Evolutionary conservation across 1,140 invertebrate species (phyloP).

Genomic region (Archegozetes longisetosus): DNA sequence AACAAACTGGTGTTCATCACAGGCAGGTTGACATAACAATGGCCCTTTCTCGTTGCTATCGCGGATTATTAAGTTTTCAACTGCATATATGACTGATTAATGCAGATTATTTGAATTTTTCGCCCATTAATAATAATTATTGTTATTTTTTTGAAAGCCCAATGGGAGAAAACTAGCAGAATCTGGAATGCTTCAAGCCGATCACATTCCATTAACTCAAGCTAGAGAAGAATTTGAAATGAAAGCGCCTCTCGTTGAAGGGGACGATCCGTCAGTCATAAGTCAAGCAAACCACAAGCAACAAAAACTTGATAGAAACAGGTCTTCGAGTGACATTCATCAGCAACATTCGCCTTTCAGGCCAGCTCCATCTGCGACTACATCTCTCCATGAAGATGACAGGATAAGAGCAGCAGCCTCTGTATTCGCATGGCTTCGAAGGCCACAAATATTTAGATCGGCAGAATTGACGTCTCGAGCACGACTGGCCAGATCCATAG

Average conservation of each 20-base stretch:
- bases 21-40: neutral
- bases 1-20: too few species aligned
- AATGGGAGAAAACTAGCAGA: conserved; percentile 9
- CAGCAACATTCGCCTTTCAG: neutral
- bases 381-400: neutral
- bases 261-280: conserved; percentile 4
- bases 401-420: conserved; percentile 9
- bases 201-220: neutral
- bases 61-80: too few species aligned
- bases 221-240: conserved; percentile 4
- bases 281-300: conserved; percentile 12
- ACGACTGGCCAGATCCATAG: conserved; percentile 56
- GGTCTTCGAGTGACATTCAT: neutral
- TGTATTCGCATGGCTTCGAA: conserved; percentile 22
- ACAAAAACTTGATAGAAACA: neutral
- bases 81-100: neutral
- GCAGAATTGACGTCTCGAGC: conserved; percentile 60
- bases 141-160: neutral
- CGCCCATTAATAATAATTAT: too few species aligned
- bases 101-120: too few species aligned
- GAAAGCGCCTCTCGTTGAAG: conserved; percentile 4
- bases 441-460: conserved; percentile 39
- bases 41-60: neutral
- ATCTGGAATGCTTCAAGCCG: neutral
- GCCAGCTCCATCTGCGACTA: neutral